Evolutionary conservation across 2,113 vertebrate species (phyloP), one percentile per base, ranked within the genome.

Genomic region (Polypterus bichir): DNA sequence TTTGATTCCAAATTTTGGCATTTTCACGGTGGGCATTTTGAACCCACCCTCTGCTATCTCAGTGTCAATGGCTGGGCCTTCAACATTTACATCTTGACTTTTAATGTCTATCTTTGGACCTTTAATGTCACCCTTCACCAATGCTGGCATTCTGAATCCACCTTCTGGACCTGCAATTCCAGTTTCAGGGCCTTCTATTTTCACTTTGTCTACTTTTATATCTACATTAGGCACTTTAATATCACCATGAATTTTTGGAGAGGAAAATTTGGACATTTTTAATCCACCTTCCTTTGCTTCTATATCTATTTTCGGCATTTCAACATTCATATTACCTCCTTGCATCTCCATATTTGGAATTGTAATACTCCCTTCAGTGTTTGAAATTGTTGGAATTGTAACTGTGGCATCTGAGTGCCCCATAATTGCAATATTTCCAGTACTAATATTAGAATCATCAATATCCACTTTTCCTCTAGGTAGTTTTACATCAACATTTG

Each of bases 371-470:
- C 66, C 61, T 5, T 70, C 75, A 27, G 27, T 27, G 27, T 2
- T 69, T 9, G 75, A 76, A 3, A 78, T 64, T 52, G 68, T 79
- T 3, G 80, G 79, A 75, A 82, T 79, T 59, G 78, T 79, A 44
- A 81, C 79, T 1, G 77, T 84, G 6, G 54, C 59, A 0, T 11
- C 63, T 4, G 65, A 57, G 54, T 75, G 65, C 1, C 69, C 66
- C 0, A 79, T 79, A 11, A 77, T 0, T 1, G 79, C 79, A 0
- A 66, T 0, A 1, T 51, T 6, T 44, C 79, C 66, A 47, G 78
- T 0, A 3, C 82, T 72, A 1, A 79, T 0, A 1, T 57, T 1
- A 0, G 82, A 76, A 2, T 46, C 65, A 9, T 77, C 70, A 0
- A 84, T 7, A 0, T 79, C 70, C 0, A 80, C 1, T 4, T 74